A percentile compares a stretch with the other conserved stretches of the same genome.
Conservation (phyloP, 2,888 invertebrate species). For the Ormyrus nitidulus region DNA sequence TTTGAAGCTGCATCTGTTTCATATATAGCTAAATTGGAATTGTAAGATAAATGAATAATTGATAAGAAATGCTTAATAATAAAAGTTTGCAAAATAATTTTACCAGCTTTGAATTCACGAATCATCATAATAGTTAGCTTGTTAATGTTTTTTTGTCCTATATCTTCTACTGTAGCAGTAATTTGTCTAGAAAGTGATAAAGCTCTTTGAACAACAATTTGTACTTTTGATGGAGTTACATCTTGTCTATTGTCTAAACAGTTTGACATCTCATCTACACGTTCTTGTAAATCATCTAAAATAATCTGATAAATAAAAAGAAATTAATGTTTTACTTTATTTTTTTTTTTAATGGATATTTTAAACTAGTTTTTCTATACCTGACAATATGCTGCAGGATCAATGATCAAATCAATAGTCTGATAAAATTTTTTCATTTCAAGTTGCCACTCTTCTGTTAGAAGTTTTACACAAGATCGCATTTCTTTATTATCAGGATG, state of each 20-base stretch:
- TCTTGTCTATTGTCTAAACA: constrained; percentile 69
- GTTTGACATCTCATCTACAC: constrained; percentile 66
- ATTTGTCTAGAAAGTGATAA: constrained; percentile 69
- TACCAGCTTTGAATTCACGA: constrained; percentile 72
- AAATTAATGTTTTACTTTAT: no score
- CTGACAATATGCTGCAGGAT: constrained; percentile 83
- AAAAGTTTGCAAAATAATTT: constrained; percentile 18
- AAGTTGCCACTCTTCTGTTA: constrained; percentile 79
- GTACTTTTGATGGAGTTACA: constrained; percentile 67
- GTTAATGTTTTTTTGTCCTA: constrained; percentile 70
- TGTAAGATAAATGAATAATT: no score
- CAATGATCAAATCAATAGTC: constrained; percentile 81
- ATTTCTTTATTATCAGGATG: constrained; percentile 77
- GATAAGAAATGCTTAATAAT: not conserved
- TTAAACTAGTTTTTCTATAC: constrained; percentile 70
- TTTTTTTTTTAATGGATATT: no score
- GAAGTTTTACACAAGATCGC: constrained; percentile 76
- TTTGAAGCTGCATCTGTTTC: constrained; percentile 71
- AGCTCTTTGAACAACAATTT: constrained; percentile 68
- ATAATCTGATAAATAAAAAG: constrained; percentile 63
- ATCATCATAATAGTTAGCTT: constrained; percentile 70
- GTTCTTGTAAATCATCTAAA: constrained; percentile 70
- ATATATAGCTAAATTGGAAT: constrained; percentile 65
- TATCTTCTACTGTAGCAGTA: constrained; percentile 68
- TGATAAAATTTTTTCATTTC: constrained; percentile 79